Conservation (phyloP, 23 tunicate species). For the Halocynthia roretzi region DNA sequence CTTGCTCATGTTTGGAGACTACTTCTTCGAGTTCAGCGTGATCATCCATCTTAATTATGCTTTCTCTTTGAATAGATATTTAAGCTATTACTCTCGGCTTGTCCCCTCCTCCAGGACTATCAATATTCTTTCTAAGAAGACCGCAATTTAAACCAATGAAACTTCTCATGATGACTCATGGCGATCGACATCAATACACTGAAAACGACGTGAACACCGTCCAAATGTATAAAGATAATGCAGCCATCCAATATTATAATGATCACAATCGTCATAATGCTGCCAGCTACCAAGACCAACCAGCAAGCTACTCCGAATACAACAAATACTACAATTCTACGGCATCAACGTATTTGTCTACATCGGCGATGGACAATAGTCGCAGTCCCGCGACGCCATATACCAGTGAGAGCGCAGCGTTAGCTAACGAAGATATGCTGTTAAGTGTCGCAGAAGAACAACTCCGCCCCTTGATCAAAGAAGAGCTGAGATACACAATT, state of each 20-base stretch:
- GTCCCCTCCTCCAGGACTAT: neutral
- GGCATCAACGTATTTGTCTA: neutral
- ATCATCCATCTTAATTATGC: too few species aligned
- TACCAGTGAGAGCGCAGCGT: slow-evolving; percentile 1
- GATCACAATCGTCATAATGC: slow-evolving; percentile 2
- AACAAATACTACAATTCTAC: neutral
- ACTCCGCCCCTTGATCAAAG: slow-evolving; percentile 80
- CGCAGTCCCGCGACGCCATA: neutral
- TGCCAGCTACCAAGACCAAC: slow-evolving; percentile 1
- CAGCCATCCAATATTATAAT: too few species aligned
- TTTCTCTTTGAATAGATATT: too few species aligned
- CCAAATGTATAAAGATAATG: neutral
- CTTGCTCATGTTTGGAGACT: too few species aligned
- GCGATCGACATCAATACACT: slow-evolving; percentile 27
- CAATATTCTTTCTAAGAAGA: neutral
- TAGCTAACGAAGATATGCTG: slow-evolving; percentile 50
- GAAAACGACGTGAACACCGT: slow-evolving; percentile 3
- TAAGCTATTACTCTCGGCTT: neutral
- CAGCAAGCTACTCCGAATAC: neutral
- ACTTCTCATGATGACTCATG: slow-evolving; percentile 72
- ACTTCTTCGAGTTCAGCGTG: too few species aligned
- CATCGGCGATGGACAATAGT: slow-evolving; percentile 1
- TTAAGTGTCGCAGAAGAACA: slow-evolving; percentile 64
- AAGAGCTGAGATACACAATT: slow-evolving; percentile 71
- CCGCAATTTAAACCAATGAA: slow-evolving; percentile 27